These are phyloP conservation scores for Cydia amplana DNA, from an alignment of 1,140 invertebrate species.

Conservation along the genomic window DNA sequence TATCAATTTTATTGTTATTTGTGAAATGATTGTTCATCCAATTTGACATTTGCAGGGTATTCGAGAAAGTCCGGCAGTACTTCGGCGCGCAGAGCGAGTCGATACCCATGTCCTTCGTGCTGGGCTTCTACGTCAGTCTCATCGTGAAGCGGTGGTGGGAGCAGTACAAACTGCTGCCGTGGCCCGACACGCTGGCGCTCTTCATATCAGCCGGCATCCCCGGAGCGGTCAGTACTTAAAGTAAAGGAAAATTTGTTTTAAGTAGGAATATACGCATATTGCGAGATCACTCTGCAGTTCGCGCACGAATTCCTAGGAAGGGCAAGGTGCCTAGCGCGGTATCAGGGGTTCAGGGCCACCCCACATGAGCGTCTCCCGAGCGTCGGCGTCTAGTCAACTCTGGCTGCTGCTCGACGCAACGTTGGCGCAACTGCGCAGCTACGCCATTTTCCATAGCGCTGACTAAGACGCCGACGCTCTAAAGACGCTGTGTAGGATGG, in stretches of 20 bases:
- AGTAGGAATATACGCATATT: constrained; percentile 5
- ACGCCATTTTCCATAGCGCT: no score
- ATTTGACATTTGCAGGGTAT: constrained; percentile 82
- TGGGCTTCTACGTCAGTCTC: constrained; percentile 95
- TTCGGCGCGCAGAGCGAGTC: constrained; percentile 90
- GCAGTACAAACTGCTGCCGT: constrained; percentile 92
- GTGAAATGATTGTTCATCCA: no score
- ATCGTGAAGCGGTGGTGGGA: constrained; percentile 96
- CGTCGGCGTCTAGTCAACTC: no score
- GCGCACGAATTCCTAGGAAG: background rate
- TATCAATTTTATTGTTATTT: no score
- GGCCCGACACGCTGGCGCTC: constrained; percentile 93
- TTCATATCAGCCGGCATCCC: constrained; percentile 94
- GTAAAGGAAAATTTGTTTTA: constrained; percentile 42
- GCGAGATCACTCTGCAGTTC: background rate
- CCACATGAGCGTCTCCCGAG: no score
- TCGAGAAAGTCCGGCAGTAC: constrained; percentile 89
- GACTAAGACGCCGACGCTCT: no score
- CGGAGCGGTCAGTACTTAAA: constrained; percentile 87
- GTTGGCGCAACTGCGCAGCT: no score
- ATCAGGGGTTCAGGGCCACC: no score
- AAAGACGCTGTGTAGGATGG: no score
- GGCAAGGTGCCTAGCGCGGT: no score
- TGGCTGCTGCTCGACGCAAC: no score
- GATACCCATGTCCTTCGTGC: constrained; percentile 95